Conservation (phyloP, 1,140 invertebrate genomes). For the Sycophaga agraensis region DNA sequence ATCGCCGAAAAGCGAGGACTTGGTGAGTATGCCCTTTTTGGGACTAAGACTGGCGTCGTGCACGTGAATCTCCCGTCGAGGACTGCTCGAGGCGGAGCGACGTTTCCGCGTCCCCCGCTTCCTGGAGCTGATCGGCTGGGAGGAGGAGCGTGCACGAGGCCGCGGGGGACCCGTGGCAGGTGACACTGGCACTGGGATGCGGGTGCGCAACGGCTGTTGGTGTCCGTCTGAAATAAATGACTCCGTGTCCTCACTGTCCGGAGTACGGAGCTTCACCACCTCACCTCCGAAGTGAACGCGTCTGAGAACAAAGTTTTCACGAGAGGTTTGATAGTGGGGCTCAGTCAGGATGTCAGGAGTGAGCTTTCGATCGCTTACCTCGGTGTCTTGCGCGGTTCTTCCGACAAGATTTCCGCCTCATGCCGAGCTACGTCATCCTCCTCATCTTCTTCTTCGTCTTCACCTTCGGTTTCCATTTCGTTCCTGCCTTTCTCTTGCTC, state of each 20-base stretch:
- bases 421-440: neutral
- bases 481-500: slow-evolving; percentile 60
- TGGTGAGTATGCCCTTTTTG: slow-evolving; percentile 49
- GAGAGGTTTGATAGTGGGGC: too few species aligned
- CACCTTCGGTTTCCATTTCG: slow-evolving; percentile 17
- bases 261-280: slow-evolving; percentile 78
- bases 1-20: slow-evolving; percentile 16
- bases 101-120: neutral
- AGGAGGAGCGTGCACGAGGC: slow-evolving; percentile 29
- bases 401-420: neutral
- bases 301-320: slow-evolving; percentile 24
- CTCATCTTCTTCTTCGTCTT: neutral
- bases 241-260: slow-evolving; percentile 69
- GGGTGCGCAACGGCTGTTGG: slow-evolving; percentile 33
- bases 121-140: slow-evolving; percentile 31
- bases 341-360: too few species aligned
- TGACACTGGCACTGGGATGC: slow-evolving; percentile 52
- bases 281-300: slow-evolving; percentile 81
- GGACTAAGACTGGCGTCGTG: slow-evolving; percentile 50
- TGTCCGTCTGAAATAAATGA: slow-evolving; percentile 21
- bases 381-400: slow-evolving; percentile 34
- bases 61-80: slow-evolving; percentile 46
- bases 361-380: too few species aligned
- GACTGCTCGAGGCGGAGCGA: slow-evolving; percentile 46
- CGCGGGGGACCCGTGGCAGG: slow-evolving; percentile 48